Evolutionary conservation across 1,140 invertebrate genomes (phyloP), one percentile per base, ranked within the genome.

Genomic region (Drosophila neocordata): DNA sequence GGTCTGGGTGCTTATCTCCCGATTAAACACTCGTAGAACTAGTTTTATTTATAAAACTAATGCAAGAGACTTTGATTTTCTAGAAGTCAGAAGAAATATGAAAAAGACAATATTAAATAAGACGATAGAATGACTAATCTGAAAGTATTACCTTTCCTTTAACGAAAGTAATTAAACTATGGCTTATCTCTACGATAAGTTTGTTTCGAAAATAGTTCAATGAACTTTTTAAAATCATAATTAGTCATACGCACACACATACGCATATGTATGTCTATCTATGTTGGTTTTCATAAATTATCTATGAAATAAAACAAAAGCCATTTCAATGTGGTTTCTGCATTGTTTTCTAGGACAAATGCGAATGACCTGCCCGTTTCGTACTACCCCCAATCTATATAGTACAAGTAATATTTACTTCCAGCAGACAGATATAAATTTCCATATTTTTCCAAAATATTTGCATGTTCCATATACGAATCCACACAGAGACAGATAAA

Each of bases 401-500:
- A 20, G 56, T 38, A 72, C 20, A 62, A 69, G 68, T 59, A 75
- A 38, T 71, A 77, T 87, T 87, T 81, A 70, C 72, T 52, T 71
- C 71, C 71, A 75, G 73, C 82, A 85, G 79, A 85, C 73, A 84
- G 75, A 15, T 70, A 68, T 51, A 66, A 77, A 69, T 73, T 70
- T 77, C 62, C 44, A 61, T 38, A 5, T 13, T 38, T 38, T 38
- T 48, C 41, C 41, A 48, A 81, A 87, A 81, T 87, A 84, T 84
- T 84, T 87, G 82, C 77, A 69, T 84, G 81, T 79, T 68, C 81
- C 81, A 80, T 76, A 84, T 81, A 62, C 72, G 71, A 53, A 74
- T 35, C 60, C 41, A 48, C 41, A 48, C 41, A 48, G 8, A 48
- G 41, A 48, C 41, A 48, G 41, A 64, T 61, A 67, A 56, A 66